phyloP scores from a whole-genome alignment of 2,888 invertebrate genomes.

The Subacronicta megacephala region DNA sequence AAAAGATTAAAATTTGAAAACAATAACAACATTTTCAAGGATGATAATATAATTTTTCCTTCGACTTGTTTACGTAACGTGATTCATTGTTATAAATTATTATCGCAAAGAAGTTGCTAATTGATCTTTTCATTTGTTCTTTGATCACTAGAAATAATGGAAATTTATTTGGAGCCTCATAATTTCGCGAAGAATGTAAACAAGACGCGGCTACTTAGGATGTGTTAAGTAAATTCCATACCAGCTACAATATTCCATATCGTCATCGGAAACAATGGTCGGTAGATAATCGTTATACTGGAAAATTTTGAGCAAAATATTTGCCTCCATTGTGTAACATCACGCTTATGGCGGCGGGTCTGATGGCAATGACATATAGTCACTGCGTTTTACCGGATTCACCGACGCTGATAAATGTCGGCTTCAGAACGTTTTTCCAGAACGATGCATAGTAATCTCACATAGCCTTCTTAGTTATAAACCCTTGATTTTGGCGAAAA shows the following conservation, averaged over 20 bases:
- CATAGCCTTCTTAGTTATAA: too few species aligned
- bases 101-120: background rate
- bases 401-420: background rate
- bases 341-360: background rate
- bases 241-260: background rate
- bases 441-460: too few species aligned
- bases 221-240: slow-evolving; percentile 6
- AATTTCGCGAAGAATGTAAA: background rate
- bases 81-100: slow-evolving; percentile 4
- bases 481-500: too few species aligned
- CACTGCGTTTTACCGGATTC: background rate
- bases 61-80: background rate
- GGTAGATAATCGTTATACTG: background rate
- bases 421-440: too few species aligned
- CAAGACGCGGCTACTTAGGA: background rate
- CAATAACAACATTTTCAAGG: slow-evolving; percentile 10
- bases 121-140: background rate
- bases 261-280: background rate
- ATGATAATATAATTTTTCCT: slow-evolving; percentile 14
- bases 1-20: slow-evolving; percentile 24
- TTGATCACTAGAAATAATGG: background rate
- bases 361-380: too few species aligned
- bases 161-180: background rate
- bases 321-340: slow-evolving; percentile 1
- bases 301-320: background rate